phyloP scores from a whole-genome alignment of 1,140 invertebrate species.

The Drosophila sucinea region DNA sequence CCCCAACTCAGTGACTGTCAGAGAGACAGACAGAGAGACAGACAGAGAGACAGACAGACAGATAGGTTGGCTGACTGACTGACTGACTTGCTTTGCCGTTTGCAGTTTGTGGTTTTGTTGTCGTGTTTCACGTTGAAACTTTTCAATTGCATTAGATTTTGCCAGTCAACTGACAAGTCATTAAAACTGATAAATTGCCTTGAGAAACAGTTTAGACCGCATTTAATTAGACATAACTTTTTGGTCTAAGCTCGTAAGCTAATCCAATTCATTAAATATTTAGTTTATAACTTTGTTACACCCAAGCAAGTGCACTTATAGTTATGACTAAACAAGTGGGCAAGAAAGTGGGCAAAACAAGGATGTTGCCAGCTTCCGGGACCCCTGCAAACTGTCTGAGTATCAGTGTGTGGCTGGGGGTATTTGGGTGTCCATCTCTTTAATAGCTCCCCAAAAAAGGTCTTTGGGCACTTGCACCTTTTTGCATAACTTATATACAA shows the following conservation, averaged over 20 bases:
- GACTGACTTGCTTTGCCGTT: constrained; percentile 26
- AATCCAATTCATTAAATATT: constrained; percentile 79
- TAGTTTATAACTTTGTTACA: constrained; percentile 63
- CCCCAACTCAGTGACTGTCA: too few species aligned
- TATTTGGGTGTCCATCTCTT: neutral
- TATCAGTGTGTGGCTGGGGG: neutral
- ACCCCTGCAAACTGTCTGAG: neutral
- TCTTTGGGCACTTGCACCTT: constrained; percentile 12
- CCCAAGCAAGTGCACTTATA: constrained; percentile 40
- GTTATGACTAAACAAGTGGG: constrained; percentile 40
- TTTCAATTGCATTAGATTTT: constrained; percentile 76
- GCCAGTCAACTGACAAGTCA: constrained; percentile 74
- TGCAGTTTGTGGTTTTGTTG: constrained; percentile 26
- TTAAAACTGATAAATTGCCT: constrained; percentile 77
- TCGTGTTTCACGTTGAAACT: constrained; percentile 49
- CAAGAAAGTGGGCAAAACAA: neutral
- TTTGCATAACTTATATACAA: constrained; percentile 28
- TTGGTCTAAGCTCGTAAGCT: constrained; percentile 43
- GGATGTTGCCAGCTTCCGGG: neutral
- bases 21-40: too few species aligned
- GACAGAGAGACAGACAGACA: too few species aligned
- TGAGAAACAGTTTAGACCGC: constrained; percentile 58
- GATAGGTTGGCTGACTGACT: too few species aligned
- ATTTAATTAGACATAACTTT: constrained; percentile 74
- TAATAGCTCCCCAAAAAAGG: neutral